A percentile compares a stretch with the other conserved stretches of the same genome.
Evolutionary conservation across 1,140 invertebrate species (phyloP).

Genomic region (Philotrypesis tridentata): DNA sequence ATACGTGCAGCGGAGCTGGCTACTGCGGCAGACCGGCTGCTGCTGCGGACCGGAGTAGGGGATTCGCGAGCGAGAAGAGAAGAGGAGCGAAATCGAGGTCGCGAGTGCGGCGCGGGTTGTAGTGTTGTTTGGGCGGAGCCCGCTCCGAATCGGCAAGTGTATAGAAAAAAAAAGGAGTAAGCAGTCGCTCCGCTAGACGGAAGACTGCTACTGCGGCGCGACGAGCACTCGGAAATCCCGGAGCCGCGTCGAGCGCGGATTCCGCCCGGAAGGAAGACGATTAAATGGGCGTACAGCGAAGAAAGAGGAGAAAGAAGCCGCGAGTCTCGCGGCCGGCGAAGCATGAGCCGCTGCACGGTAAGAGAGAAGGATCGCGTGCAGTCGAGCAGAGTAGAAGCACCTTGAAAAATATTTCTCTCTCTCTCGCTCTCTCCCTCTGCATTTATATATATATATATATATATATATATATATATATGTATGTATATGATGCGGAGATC

Average conservation of each 20-base stretch:
- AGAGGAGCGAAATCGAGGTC: slow-evolving; percentile 36
- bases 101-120: not conserved
- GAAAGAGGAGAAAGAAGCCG: slow-evolving; percentile 46
- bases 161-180: too few species aligned
- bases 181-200: not conserved
- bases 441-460: not conserved
- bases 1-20: too few species aligned
- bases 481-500: too few species aligned
- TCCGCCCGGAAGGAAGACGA: slow-evolving; percentile 32
- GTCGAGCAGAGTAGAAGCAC: not conserved
- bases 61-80: not conserved
- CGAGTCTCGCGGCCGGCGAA: slow-evolving; percentile 31
- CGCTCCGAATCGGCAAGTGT: not conserved
- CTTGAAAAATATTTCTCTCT: not conserved
- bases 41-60: too few species aligned
- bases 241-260: slow-evolving; percentile 30
- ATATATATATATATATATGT: not conserved
- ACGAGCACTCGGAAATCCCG: not conserved
- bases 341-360: slow-evolving; percentile 28
- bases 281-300: slow-evolving; percentile 41
- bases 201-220: not conserved
- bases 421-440: too few species aligned
- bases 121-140: slow-evolving; percentile 54
- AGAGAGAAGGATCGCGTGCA: slow-evolving; percentile 25
- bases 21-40: too few species aligned